These are phyloP conservation scores for Odobenus rosmarus DNA, from an alignment of 2,113 vertebrate genomes.

Conservation along the genomic window DNA sequence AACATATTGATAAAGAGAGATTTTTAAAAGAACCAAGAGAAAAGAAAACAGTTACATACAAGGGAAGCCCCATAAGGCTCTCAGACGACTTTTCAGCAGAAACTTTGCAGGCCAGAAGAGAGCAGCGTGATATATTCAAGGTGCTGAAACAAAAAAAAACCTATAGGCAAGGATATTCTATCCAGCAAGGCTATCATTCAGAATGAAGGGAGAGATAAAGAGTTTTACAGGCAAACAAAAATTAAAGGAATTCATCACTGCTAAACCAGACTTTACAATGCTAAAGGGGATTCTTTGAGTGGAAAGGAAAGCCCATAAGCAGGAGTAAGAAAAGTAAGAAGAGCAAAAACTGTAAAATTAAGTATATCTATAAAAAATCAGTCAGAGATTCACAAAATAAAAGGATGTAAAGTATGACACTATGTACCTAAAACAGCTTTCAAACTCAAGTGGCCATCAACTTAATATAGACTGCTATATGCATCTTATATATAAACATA, in stretches of 20 bases:
- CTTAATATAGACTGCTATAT: neutral
- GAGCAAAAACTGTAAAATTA: neutral
- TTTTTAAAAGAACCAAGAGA: neutral
- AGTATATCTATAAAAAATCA: neutral
- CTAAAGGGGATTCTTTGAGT: neutral
- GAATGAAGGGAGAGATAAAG: neutral
- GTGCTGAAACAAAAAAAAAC: neutral
- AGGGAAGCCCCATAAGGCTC: neutral
- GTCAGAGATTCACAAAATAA: neutral
- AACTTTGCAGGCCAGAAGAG: neutral
- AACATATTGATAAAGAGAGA: neutral
- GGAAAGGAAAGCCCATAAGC: neutral
- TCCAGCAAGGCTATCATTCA: neutral
- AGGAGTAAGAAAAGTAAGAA: neutral
- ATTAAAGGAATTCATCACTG: neutral
- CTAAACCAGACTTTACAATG: neutral
- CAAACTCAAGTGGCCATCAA: neutral
- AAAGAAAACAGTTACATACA: neutral
- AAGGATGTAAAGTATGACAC: neutral
- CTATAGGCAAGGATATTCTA: neutral
- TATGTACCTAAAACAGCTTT: neutral
- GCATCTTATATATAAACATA: neutral
- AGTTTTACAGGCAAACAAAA: neutral
- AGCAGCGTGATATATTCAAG: neutral
- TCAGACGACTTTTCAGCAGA: neutral